phyloP scores from a whole-genome alignment of 2,113 vertebrate genomes.

The Xenopus borealis region DNA sequence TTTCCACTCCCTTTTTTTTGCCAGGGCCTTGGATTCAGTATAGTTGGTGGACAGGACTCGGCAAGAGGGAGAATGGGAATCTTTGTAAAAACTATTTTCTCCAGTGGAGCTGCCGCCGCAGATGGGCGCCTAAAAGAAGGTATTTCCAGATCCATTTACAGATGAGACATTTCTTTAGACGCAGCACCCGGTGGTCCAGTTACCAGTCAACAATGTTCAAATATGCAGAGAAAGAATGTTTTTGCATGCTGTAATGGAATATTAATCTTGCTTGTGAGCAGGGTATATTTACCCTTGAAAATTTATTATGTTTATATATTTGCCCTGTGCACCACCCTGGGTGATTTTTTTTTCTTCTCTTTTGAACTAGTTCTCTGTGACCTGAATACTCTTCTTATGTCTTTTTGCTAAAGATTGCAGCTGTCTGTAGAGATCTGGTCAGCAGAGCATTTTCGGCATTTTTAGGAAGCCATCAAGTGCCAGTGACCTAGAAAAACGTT shows the following conservation, averaged over 20 bases:
- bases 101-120: constrained; percentile 87
- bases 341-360: too few species aligned
- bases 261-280: too few species aligned
- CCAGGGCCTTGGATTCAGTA: constrained; percentile 93
- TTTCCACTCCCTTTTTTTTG: not conserved
- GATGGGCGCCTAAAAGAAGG: constrained; percentile 94
- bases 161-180: too few species aligned
- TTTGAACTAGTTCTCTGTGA: too few species aligned
- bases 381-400: constrained; percentile 26
- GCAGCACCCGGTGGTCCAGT: too few species aligned
- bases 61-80: constrained; percentile 94
- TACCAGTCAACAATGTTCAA: too few species aligned
- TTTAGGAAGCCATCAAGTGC: not conserved
- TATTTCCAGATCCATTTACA: constrained; percentile 53
- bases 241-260: too few species aligned
- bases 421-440: constrained; percentile 28
- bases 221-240: too few species aligned
- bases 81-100: constrained; percentile 96
- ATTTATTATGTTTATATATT: too few species aligned
- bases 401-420: constrained; percentile 14
- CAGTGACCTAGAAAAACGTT: constrained; percentile 28
- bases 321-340: too few species aligned
- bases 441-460: constrained; percentile 6
- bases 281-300: too few species aligned
- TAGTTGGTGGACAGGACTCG: constrained; percentile 94